Evolutionary conservation across 2,797 vertebrate genomes (phyloP).

Genomic region (Fringilla coelebs): DNA sequence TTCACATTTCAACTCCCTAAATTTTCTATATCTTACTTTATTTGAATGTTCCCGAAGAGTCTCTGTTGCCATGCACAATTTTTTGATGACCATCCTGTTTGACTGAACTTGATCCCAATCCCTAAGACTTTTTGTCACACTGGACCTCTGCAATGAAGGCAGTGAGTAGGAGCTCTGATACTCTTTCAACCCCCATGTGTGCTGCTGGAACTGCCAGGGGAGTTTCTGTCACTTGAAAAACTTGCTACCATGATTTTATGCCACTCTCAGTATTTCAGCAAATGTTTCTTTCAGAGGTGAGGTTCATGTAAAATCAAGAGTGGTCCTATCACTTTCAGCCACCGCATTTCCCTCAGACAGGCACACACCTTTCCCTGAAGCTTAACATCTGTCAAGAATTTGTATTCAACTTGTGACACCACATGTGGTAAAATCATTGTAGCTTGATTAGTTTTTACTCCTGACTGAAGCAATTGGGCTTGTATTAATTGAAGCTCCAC

Average conservation of each 20-base stretch:
- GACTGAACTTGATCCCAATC: not conserved
- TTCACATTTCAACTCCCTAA: not conserved
- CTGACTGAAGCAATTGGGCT: not conserved
- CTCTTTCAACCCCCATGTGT: not conserved
- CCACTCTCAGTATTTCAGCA: not conserved
- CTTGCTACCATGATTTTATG: not conserved
- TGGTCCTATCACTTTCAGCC: not conserved
- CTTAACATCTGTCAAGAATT: not conserved
- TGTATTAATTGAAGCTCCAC: not conserved
- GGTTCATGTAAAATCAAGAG: accelerated
- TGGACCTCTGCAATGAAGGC: not conserved
- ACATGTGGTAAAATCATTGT: not conserved
- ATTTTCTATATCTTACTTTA: not conserved
- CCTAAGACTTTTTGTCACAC: not conserved
- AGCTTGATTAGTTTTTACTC: not conserved
- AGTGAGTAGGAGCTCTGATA: not conserved
- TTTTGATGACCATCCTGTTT: not conserved
- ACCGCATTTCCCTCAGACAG: not conserved
- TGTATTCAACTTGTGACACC: not conserved
- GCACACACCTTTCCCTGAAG: not conserved
- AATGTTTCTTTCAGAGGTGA: not conserved
- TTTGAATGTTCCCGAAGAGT: not conserved
- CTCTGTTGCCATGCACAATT: not conserved
- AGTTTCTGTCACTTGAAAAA: not conserved
- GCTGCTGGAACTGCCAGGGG: not conserved